Evolutionary conservation across 23 tunicate species (phyloP).

Genomic region (Corella eumyota): DNA sequence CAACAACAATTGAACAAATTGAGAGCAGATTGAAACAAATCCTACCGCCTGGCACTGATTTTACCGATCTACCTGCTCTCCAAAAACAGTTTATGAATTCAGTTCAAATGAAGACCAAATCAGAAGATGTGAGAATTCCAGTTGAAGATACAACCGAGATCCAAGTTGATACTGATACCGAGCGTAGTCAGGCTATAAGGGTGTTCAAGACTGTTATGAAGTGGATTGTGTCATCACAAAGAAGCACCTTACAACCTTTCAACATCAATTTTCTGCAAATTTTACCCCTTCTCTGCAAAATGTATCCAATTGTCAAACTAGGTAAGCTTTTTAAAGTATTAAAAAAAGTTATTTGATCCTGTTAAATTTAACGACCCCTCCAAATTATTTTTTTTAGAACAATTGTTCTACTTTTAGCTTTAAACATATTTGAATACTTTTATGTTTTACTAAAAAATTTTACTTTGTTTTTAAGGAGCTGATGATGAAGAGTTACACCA

Average conservation of each 20-base stretch:
- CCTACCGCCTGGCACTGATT: slow-evolving; percentile 36
- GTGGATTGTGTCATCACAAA: slow-evolving; percentile 56
- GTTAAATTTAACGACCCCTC: no score
- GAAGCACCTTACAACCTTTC: slow-evolving; percentile 65
- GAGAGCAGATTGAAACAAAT: slow-evolving; percentile 34
- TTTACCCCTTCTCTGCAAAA: slow-evolving; percentile 64
- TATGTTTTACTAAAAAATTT: no score
- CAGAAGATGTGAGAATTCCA: not conserved
- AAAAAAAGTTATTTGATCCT: no score
- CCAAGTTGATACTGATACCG: slow-evolving; percentile 19
- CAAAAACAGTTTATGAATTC: slow-evolving; percentile 3
- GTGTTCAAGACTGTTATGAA: slow-evolving; percentile 66
- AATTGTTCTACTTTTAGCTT: no score
- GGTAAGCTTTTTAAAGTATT: no score
- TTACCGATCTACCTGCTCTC: slow-evolving; percentile 8
- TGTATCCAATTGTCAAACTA: slow-evolving; percentile 55
- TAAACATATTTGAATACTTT: no score
- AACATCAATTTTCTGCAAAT: slow-evolving; percentile 13
- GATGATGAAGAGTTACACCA: slow-evolving; percentile 74
- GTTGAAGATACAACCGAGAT: slow-evolving; percentile 7
- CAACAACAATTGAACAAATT: slow-evolving; percentile 30
- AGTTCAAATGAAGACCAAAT: not conserved
- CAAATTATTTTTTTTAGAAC: no score
- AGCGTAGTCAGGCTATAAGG: slow-evolving; percentile 40
- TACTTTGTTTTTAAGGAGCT: no score